phyloP scores from a whole-genome alignment of 2,888 invertebrate genomes.

The Eupithecia vulgata region DNA sequence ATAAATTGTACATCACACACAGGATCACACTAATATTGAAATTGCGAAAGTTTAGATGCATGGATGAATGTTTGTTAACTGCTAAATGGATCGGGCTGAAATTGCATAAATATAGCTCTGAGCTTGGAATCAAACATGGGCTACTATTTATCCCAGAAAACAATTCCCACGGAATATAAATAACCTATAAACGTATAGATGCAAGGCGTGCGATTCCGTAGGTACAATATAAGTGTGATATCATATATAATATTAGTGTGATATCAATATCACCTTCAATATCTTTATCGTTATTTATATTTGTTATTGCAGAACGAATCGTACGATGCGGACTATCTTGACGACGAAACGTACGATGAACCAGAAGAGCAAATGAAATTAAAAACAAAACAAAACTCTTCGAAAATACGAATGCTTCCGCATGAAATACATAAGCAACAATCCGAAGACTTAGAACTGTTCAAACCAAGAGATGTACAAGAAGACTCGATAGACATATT shows the following conservation, averaged over 20 bases:
- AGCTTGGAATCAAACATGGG: too few relatives aligned
- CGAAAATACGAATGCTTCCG: background rate
- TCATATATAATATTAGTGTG: background rate
- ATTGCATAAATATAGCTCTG: too few relatives aligned
- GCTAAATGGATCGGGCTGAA: too few relatives aligned
- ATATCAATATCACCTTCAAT: background rate
- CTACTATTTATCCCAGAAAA: too few relatives aligned
- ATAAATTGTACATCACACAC: background rate
- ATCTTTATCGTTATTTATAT: too few relatives aligned
- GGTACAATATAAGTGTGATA: background rate
- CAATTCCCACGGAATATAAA: too few relatives aligned
- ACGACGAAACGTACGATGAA: slow-evolving; percentile 3
- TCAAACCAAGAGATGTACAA: background rate
- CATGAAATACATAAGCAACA: background rate
- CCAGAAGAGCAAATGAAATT: background rate
- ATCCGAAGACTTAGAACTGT: background rate
- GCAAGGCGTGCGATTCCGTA: too few relatives aligned
- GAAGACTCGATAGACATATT: slow-evolving; percentile 53
- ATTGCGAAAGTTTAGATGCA: too few relatives aligned
- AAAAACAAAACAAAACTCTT: background rate
- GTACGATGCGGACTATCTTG: background rate
- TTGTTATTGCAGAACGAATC: slow-evolving; percentile 3
- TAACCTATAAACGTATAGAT: too few relatives aligned
- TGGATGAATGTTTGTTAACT: too few relatives aligned
- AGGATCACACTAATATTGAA: too few relatives aligned